Base-by-base conservation (phyloP, 2,797 vertebrate species). In the Gobionotothen gibberifrons region DNA sequence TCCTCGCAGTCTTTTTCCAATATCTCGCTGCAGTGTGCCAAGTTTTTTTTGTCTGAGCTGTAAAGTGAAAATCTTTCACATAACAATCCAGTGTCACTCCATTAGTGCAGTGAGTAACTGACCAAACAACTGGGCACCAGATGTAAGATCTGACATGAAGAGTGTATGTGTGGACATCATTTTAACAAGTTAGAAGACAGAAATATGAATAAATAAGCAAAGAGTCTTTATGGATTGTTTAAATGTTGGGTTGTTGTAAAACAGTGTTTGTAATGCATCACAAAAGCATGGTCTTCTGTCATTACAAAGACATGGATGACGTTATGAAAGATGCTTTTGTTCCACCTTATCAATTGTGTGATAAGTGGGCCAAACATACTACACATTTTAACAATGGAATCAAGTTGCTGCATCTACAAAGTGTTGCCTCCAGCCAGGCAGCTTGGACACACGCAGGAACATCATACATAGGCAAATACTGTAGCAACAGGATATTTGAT, bases 61-160 rank as follows among this genome's bases (percentile, higher is more conserved):
- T 76, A 61, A 82, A 58, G 42, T 76, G 53, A 81, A 80, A 75
- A 72, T 86, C 53, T 54, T 78, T 88, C 51, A 56, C 68, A 67
- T 81, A 72, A 79, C 63, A 60, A 52, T 80, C 61, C 54, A 75
- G 62, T 82, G 76, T 84, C 79, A 80, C 70, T 78, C 36, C 32
- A 72, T 74, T 64, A 83, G 57, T 48, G 44, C 69, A 81, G 56
- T 29, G 54, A 72, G 63, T 68, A 58, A 83, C 43, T 65, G 70
- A 74, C 55, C 74, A 60, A 77, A 85, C 78, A 85, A 87, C 81
- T 85, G 83, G 79, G 44, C 66, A 69, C 69, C 84, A 85, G 84
- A 87, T 89, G 81, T 82, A 44, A 76, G 79, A 60, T 44, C 47
- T 36, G 60, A 63, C 58, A 66, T 57, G 61, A 69, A 57, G 42